Percentiles rank a stretch among this genome's conserved stretches.
These are phyloP conservation scores for Antitype chi DNA, from an alignment of 2,888 invertebrate species.

Conservation along the genomic window DNA sequence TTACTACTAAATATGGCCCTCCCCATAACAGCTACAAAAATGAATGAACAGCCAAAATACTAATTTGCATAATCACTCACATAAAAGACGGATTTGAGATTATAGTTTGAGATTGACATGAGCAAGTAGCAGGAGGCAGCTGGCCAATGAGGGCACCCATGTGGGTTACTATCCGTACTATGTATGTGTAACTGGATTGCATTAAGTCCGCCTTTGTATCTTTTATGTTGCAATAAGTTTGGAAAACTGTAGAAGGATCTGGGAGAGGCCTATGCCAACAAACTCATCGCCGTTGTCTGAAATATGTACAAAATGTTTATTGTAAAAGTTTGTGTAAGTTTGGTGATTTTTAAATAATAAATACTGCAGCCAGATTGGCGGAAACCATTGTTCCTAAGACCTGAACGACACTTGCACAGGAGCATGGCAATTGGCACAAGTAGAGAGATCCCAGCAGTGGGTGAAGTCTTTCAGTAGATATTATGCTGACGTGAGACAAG, in stretches of 20 bases:
- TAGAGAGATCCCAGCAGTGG: not conserved
- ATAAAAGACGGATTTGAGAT: not conserved
- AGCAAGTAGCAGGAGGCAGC: not conserved
- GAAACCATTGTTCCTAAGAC: not conserved
- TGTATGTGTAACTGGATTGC: no score
- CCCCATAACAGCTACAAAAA: not conserved
- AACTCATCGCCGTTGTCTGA: not conserved
- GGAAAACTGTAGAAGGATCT: not conserved
- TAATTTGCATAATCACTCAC: not conserved
- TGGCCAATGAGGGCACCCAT: not conserved
- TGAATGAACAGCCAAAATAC: not conserved
- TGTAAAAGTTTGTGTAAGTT: not conserved
- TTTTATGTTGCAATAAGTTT: not conserved
- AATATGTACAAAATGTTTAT: not conserved
- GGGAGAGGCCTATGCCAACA: not conserved
- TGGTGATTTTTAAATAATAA: not conserved
- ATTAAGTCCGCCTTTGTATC: not conserved
- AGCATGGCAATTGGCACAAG: no score
- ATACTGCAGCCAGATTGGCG: not conserved
- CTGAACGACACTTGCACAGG: not conserved
- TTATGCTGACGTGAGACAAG: not conserved
- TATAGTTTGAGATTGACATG: not conserved
- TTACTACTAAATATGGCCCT: not conserved
- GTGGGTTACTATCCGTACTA: not conserved
- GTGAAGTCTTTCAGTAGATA: not conserved